These are phyloP conservation scores for Hypomesus transpacificus DNA, from an alignment of 2,113 vertebrate species.

Conservation along the genomic window DNA sequence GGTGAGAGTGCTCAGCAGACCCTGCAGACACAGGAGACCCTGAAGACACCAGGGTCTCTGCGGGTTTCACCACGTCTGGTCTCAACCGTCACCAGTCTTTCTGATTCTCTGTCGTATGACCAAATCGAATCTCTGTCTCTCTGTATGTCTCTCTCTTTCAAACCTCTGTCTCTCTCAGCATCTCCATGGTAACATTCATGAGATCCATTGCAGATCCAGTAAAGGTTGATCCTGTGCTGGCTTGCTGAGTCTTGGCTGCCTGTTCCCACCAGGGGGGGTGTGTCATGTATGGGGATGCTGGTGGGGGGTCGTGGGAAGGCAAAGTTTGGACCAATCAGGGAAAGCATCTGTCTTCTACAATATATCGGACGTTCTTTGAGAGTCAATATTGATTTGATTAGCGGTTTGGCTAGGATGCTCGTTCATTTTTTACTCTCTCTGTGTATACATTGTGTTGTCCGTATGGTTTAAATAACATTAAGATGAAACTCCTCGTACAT, in stretches of 20 bases:
- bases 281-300: not conserved
- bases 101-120: not conserved
- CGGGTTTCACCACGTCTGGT: constrained; percentile 21
- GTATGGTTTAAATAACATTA: not conserved
- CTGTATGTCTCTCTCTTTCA: too few species aligned
- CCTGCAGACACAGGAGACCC: constrained; percentile 29
- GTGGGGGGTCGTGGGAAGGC: not conserved
- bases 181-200: too few species aligned
- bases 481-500: not conserved
- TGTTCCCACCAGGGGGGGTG: not conserved
- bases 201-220: too few species aligned
- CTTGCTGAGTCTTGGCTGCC: too few species aligned
- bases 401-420: not conserved
- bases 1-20: constrained; percentile 37
- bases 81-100: not conserved
- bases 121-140: too few species aligned
- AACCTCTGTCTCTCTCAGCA: too few species aligned
- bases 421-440: not conserved
- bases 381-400: not conserved
- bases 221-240: too few species aligned
- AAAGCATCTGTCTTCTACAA: constrained; percentile 4
- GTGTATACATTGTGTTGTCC: not conserved
- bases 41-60: constrained; percentile 24
- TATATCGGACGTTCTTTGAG: not conserved
- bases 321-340: not conserved